Base-by-base conservation (phyloP, 1,140 invertebrate genomes). In the Matsumurasca onukii region DNA sequence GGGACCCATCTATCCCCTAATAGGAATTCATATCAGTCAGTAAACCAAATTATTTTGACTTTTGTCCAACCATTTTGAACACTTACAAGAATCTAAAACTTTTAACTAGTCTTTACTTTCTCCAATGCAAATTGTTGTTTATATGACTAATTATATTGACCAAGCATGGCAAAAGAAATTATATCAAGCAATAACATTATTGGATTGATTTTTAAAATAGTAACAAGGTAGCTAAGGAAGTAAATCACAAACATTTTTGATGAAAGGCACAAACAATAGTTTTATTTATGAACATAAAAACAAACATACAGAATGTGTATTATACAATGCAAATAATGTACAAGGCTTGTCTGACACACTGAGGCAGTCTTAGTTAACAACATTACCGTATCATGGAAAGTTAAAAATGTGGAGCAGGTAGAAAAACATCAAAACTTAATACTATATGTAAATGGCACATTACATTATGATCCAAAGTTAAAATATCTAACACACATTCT, bases 271-370 rank as follows among this genome's bases (percentile, higher is more conserved):
- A 59, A 59, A 22, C 55, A 59, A 59, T 59, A 59, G 15, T 59
- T 59, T 59, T 59, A 59, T 59, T 27, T 59, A 59, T 59, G 55
- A 59, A 59, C 55, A 59, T 59, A 59, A 59, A 59, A 59, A 59
- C 24, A 59, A 59, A 59, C 30, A 24, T 59, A 59, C 24, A 59
- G 22, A 59, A 27, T 27, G 55, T 59, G 55, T 59, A 59, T 59
- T 27, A 59, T 59, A 59, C 55, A 59, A 59, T 22, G 55, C 55
- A 59, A 59, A 29, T 29, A 59, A 29, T 59, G 25, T 59, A 59
- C 55, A 59, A 59, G 30, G 55, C 55, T 59, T 59, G 12, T 5
- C 20, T 12, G 22, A 17, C 49, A 22, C 3, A 12, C 12, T 27
- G 55, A 9, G 55, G 55, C 55, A 59, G 55, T 59, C 55, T 59